A percentile compares a stretch with the other conserved stretches of the same genome.
These are phyloP conservation scores for Poeciliopsis occidentalis DNA, from an alignment of 2,113 vertebrate genomes.

Conservation along the genomic window DNA sequence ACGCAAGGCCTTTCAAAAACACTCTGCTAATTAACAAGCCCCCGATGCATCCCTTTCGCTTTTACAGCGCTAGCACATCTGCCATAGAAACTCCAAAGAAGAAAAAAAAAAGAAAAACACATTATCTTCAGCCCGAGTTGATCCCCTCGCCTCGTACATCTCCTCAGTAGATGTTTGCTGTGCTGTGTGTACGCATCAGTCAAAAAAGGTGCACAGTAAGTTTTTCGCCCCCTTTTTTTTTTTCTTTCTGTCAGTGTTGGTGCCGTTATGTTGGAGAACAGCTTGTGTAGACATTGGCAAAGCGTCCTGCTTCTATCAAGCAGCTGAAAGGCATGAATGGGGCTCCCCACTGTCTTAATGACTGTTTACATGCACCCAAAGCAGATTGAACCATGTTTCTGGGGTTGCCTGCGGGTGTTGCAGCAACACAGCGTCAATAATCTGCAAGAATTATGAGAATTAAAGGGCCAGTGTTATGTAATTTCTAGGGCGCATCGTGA, in stretches of 20 bases:
- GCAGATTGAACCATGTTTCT: constrained; percentile 68
- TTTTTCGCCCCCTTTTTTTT: constrained; percentile 48
- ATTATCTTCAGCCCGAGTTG: constrained; percentile 69
- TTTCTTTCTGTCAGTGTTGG: constrained; percentile 42
- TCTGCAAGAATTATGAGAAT: constrained; percentile 54
- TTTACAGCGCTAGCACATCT: constrained; percentile 70
- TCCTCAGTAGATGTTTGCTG: constrained; percentile 64
- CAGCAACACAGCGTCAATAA: constrained; percentile 54
- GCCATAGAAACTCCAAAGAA: constrained; percentile 66
- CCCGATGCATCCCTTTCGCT: constrained; percentile 67
- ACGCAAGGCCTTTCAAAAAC: constrained; percentile 73
- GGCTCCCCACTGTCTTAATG: constrained; percentile 65
- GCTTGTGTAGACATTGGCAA: constrained; percentile 68
- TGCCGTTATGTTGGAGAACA: constrained; percentile 46
- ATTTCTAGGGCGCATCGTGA: too few relatives aligned
- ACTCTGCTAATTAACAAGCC: constrained; percentile 78
- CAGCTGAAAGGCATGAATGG: constrained; percentile 66
- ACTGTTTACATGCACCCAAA: constrained; percentile 69
- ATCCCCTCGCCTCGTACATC: constrained; percentile 56
- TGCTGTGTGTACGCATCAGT: constrained; percentile 55
- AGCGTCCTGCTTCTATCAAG: constrained; percentile 50
- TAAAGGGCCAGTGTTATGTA: background rate
- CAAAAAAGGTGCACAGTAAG: constrained; percentile 41
- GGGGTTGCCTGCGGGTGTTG: constrained; percentile 55
- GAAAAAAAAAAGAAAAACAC: constrained; percentile 64